Conservation (phyloP, 2,888 invertebrate genomes). For the Cryptus armator region DNA sequence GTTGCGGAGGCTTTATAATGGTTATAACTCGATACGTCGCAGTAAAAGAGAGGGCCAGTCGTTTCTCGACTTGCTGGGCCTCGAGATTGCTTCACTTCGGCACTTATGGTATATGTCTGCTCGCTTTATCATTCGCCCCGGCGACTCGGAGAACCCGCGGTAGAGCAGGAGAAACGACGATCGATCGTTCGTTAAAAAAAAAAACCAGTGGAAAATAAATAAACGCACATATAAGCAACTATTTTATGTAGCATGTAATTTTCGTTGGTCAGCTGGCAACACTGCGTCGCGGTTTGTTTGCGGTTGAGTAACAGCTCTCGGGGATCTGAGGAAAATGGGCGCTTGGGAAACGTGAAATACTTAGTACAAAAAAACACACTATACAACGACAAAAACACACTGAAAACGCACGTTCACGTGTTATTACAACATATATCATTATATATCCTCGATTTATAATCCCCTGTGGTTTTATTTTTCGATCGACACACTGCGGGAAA, state of each 20-base stretch:
- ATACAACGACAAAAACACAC: conserved; percentile 31
- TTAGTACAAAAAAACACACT: background rate
- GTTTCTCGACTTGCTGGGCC: conserved; percentile 24
- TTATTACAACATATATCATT: conserved; percentile 29
- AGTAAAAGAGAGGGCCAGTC: conserved; percentile 32
- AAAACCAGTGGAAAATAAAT: background rate
- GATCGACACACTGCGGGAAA: conserved; percentile 31
- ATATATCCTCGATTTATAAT: conserved; percentile 29
- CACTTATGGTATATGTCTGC: conserved; percentile 28
- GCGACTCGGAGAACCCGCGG: background rate
- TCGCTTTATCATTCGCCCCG: background rate
- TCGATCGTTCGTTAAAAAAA: conserved; percentile 58
- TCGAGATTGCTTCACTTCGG: conserved; percentile 57
- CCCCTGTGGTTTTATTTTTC: conserved; percentile 22
- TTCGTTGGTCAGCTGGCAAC: conserved; percentile 18
- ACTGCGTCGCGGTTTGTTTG: conserved; percentile 36
- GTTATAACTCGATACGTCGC: conserved; percentile 24
- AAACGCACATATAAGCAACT: conserved; percentile 46
- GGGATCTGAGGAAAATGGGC: conserved; percentile 26
- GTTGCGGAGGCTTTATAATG: background rate
- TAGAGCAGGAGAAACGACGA: conserved; percentile 25
- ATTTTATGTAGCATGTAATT: conserved; percentile 36
- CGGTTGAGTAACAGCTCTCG: conserved; percentile 49
- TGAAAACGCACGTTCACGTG: conserved; percentile 40
- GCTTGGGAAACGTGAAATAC: conserved; percentile 1